Conservation (phyloP, 2,113 vertebrate genomes). For the Ardeotis arabs region DNA sequence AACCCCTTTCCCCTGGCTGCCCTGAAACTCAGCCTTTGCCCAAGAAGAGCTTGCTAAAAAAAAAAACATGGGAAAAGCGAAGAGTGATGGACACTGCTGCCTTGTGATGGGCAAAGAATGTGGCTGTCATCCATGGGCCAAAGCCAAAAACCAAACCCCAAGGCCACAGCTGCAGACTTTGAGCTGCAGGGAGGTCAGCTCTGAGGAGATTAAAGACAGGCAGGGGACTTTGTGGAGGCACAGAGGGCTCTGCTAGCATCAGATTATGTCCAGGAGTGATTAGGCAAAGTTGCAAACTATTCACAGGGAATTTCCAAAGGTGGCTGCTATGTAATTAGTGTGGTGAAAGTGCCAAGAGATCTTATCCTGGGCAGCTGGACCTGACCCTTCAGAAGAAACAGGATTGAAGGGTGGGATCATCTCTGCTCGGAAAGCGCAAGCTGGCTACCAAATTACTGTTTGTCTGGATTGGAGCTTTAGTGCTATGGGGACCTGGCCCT, state of each 20-base stretch:
- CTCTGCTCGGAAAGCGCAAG: not conserved
- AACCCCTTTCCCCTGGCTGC: not conserved
- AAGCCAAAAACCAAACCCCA: not conserved
- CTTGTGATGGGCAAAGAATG: not conserved
- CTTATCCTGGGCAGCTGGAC: not conserved
- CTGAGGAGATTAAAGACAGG: not conserved
- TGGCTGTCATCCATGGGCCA: not conserved
- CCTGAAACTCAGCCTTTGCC: not conserved
- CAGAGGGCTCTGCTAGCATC: not conserved
- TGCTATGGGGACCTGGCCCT: not conserved
- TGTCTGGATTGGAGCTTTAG: not conserved
- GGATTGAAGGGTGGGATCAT: not conserved
- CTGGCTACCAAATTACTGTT: not conserved
- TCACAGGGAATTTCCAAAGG: not conserved
- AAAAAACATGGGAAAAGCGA: not conserved
- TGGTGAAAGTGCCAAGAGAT: not conserved
- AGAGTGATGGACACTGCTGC: not conserved
- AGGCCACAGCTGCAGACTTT: not conserved
- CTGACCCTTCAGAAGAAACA: not conserved
- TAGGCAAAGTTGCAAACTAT: not conserved
- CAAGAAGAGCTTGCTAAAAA: not conserved
- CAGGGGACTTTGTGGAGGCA: not conserved
- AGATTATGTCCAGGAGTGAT: not conserved
- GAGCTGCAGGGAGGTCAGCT: not conserved
- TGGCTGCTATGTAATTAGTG: not conserved